Base-by-base conservation (phyloP, 2,113 vertebrate species). In the Serilophus lunatus region DNA sequence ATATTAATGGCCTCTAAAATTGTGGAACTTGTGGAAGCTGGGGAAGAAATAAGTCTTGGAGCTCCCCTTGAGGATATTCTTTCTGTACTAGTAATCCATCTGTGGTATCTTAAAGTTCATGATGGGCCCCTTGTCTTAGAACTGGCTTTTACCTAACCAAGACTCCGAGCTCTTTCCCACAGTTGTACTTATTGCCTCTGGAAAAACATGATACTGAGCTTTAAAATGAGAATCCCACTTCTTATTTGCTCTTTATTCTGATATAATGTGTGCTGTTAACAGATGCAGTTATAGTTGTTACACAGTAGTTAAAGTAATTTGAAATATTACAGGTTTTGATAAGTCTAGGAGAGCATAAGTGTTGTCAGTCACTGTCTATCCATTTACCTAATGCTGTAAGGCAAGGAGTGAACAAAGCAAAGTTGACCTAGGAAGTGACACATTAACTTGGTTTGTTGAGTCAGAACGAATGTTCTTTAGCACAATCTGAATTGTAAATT, bases 131-230 rank as follows among this genome's bases (percentile, higher is more conserved):
- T 42, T 7, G 5, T 40, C 56, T 85, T 38, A 45, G 47, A 54
- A 35, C 25, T 88, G 59, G 20, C 40, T 71, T 81, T 47, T 26
- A n/a, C 13, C 8, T 44, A 6, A 70, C 54, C 13, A 77, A 74
- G 51, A 33, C 13, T 88, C 56, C 13, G 50, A 97, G 75, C 31
- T 53, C 18, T 82, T 61, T 51, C 85, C 40, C 61, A 26, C 16
- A 13, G 11, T 61, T 84, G 9, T 72, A n/a, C 94, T 92, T 86
- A 86, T 85, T 95, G 42, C 50, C 63, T 72, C 96, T 77, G 78
- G 88, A 71, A 96, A 95, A 96, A 75, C 38, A 35, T 42, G 23
- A 76, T 86, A 64, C 72, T 90, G 79, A 90, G 60, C 50, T 81
- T 75, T 80, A 75, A 53, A 64, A 93, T 50, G 19, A 82, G 72